phyloP scores from a whole-genome alignment of 2,888 invertebrate genomes.

The Volucella bombylans region DNA sequence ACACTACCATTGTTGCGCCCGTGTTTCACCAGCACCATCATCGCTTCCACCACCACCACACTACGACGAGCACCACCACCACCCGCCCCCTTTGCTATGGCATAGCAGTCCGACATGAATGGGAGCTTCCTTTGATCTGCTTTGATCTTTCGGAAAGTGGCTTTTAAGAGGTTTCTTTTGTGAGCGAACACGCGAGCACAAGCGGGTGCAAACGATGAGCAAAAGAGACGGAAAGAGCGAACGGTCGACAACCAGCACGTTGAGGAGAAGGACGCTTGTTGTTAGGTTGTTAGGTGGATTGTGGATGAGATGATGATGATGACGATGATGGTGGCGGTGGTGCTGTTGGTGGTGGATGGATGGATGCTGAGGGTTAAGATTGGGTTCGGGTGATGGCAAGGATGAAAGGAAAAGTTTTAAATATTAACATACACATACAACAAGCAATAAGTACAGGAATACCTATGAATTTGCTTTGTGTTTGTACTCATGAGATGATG shows the following conservation, averaged over 20 bases:
- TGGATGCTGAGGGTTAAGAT: constrained; percentile 69
- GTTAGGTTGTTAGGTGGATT: constrained; percentile 52
- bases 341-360: constrained; percentile 34
- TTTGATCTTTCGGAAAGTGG: constrained; percentile 74
- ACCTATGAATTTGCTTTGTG: constrained; percentile 64
- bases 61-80: too few species aligned
- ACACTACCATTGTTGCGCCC: constrained; percentile 51
- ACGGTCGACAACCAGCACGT: neutral
- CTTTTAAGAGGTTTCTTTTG: constrained; percentile 74
- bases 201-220: constrained; percentile 21
- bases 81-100: constrained; percentile 25
- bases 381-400: constrained; percentile 70
- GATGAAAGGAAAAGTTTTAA: constrained; percentile 74
- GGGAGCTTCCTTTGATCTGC: constrained; percentile 74
- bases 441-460: constrained; percentile 43
- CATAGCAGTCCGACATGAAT: constrained; percentile 70
- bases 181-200: constrained; percentile 68
- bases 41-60: neutral
- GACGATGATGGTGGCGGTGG: constrained; percentile 20
- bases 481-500: constrained; percentile 62
- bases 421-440: constrained; percentile 69
- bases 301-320: neutral
- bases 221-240: neutral
- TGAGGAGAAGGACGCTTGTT: constrained; percentile 32
- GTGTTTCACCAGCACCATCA: constrained; percentile 4